These are phyloP conservation scores for Coilia nasus DNA, from an alignment of 2,797 vertebrate genomes.

Conservation along the genomic window DNA sequence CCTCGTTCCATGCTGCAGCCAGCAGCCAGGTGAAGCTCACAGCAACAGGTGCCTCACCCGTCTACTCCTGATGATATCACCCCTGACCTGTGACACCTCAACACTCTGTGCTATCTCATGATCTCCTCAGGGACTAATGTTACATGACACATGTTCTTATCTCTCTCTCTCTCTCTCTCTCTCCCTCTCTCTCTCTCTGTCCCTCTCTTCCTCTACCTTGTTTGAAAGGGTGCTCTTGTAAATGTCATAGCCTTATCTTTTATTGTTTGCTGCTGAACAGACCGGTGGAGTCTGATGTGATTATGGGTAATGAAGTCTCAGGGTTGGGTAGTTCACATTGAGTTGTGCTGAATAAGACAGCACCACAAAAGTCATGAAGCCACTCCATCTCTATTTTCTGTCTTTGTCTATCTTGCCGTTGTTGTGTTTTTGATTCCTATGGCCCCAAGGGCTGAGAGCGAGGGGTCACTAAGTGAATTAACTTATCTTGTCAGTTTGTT, in stretches of 20 bases:
- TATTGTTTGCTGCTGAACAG: slow-evolving; percentile 23
- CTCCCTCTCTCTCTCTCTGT: slow-evolving; percentile 28
- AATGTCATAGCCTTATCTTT: slow-evolving; percentile 38
- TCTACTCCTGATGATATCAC: background rate
- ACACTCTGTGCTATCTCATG: background rate
- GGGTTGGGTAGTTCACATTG: slow-evolving; percentile 65
- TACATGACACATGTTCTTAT: slow-evolving; percentile 33
- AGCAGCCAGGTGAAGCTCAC: slow-evolving; percentile 8
- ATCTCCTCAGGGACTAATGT: slow-evolving; percentile 31
- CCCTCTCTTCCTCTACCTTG: slow-evolving; percentile 13
- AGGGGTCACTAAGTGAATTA: slow-evolving; percentile 67
- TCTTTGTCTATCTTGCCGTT: background rate
- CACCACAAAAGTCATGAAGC: slow-evolving; percentile 63
- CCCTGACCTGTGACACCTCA: slow-evolving; percentile 16
- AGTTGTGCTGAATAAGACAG: slow-evolving; percentile 53
- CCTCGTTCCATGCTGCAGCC: background rate
- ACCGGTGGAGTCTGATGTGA: slow-evolving; percentile 63
- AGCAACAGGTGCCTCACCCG: slow-evolving; percentile 7
- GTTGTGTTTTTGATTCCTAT: slow-evolving; percentile 65
- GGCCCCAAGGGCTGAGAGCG: slow-evolving; percentile 67
- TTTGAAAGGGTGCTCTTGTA: slow-evolving; percentile 13
- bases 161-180: slow-evolving; percentile 29
- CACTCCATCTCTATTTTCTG: slow-evolving; percentile 38
- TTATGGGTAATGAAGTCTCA: slow-evolving; percentile 71
- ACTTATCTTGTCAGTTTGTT: slow-evolving; percentile 74